Base-by-base conservation (phyloP, 2,797 vertebrate genomes). In the Cyclura pinguis region DNA sequence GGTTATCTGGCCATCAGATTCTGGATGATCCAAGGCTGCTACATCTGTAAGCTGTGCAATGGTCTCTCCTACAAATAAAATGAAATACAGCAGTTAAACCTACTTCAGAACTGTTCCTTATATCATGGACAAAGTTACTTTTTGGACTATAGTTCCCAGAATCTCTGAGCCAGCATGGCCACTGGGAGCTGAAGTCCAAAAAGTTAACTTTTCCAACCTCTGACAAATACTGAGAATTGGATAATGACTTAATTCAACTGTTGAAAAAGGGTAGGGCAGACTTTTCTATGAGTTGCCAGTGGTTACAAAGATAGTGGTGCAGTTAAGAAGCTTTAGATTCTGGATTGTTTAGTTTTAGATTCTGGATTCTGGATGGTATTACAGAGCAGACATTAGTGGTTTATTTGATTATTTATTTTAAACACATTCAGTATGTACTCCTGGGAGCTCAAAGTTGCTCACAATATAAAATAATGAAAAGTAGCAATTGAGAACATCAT, bases 41-140 rank as follows among this genome's bases (percentile, higher is more conserved):
- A 98, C 97, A 1, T 99, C 98, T 0, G 99, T 99, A 95, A 99
- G 98, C 62, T 99, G 98, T 85, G 99, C 99, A 20, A 99, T 99
- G 74, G 98, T 98, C 94, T 99, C 98, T 84, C 99, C 99, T 99
- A 81, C 55, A 42, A 85, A 77, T n/a, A 59, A 87, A 88, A 91
- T 74, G 73, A 86, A 86, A 38, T 16, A 52, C 1, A 27, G 59
- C 29, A 47, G 67, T 55, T 77, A 83, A 84, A 59, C 18, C 42
- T 64, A 50, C 22, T 78, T 84, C 35, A 47, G 29, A 42, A 8
- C 59, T 47, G 5, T 57, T 84, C 59, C 10, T 69, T 32, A 69
- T 8, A 67, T 4, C 27, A 69, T 13, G 29, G 67, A 4, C 10
- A 69, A 69, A 69, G 29, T 12, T 69, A 32, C 12, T 29, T 69